A percentile compares a stretch with the other conserved stretches of the same genome.
Evolutionary conservation across 2,797 vertebrate genomes (phyloP).

Genomic region (Carduelis carduelis): DNA sequence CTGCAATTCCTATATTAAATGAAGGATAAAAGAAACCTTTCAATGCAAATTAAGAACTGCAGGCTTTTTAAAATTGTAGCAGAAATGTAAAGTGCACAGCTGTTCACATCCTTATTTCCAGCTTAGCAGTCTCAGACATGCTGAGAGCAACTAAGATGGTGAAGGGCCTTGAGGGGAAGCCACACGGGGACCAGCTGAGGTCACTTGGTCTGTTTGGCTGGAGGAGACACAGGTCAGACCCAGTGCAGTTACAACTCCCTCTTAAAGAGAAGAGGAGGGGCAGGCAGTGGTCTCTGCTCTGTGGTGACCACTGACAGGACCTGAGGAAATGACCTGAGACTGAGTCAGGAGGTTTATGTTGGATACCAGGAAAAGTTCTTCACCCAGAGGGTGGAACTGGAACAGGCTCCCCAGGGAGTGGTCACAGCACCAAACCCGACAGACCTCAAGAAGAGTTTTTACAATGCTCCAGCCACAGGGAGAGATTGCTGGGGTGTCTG

Average conservation of each 20-base stretch:
- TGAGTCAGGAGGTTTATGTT: neutral
- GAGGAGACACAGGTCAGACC: neutral
- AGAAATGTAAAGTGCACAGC: neutral
- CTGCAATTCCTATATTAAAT: neutral
- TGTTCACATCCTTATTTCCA: constrained; percentile 1
- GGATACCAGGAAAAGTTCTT: neutral
- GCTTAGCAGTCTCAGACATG: neutral
- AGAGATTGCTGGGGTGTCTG: too few species aligned
- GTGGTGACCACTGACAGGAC: neutral
- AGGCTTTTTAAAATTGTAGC: neutral
- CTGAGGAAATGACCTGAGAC: neutral
- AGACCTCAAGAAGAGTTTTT: rapidly evolving
- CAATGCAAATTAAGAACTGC: neutral
- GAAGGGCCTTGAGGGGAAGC: neutral
- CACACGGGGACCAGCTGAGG: neutral
- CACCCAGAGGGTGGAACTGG: too few species aligned
- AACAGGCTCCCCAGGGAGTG: neutral
- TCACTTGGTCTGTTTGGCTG: neutral
- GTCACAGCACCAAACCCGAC: neutral
- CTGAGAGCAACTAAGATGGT: neutral
- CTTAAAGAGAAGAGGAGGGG: neutral
- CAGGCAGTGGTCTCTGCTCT: neutral
- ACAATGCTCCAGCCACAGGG: too few species aligned
- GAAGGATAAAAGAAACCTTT: neutral
- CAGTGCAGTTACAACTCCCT: neutral